Evolutionary conservation across 2,113 vertebrate genomes (phyloP), one percentile per base, ranked within the genome.

Genomic region (Archocentrus centrarchus): DNA sequence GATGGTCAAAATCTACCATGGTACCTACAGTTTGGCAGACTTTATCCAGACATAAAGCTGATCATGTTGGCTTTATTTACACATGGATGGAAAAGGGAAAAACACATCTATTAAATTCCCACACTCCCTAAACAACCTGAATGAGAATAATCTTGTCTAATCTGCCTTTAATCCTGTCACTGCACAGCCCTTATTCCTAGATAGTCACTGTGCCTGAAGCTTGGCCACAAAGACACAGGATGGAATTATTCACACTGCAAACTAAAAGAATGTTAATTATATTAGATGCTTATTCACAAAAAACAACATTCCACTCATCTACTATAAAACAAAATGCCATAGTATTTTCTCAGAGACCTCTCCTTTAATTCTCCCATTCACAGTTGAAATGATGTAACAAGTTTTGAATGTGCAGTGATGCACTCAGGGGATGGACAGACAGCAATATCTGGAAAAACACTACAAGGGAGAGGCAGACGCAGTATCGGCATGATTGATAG

Each of bases 61-160:
- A 35, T 73, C 68, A 5, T 27, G 32, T 3, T 1, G 1, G 27
- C 11, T 73, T 55, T 73, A 55, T 32, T 73, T 55, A 18, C 68
- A 55, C 47, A 8, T 18, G 14, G 18, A 55, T 55, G 15, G 47
- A 35, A 53, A 14, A n/a, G 20, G 24, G 18, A 55, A 55, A 55
- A 73, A 55, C 18, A 35, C 47, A 55, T 35, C 11, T 35, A n/a
- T 47, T 73, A 73, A 55, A 32, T 73, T 73, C 68, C 18, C 47
- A 73, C 44, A 55, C 17, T 73, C 47, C 47, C 47, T 73, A 73
- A 73, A 73, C 68, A 73, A 73, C 68, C 68, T 55, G 68, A 73
- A 73, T 55, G 68, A 50, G 47, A 55, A 73, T 55, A 55, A 73
- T 73, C 68, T 55, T 55, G 68, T 55, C 17, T 73, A 55, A 73